Conservation (phyloP, 2,797 vertebrate species). For the Okamejei kenojei region DNA sequence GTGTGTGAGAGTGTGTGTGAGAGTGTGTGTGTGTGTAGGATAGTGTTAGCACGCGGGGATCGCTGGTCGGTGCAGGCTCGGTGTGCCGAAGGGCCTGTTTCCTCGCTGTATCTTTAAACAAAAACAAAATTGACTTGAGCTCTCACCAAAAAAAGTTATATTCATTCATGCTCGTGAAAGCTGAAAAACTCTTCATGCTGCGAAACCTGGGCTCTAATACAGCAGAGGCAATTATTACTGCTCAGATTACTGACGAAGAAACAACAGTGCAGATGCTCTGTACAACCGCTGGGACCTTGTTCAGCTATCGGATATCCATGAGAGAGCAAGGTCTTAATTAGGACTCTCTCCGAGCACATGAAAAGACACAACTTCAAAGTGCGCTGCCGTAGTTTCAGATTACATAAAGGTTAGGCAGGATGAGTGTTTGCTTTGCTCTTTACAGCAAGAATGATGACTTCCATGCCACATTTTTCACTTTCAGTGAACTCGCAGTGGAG, state of each 20-base stretch:
- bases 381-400: slow-evolving; percentile 1
- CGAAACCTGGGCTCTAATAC: background rate
- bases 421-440: background rate
- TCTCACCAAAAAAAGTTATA: background rate
- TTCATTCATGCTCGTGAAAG: background rate
- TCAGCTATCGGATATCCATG: slow-evolving; percentile 25
- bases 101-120: too few relatives aligned
- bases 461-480: background rate
- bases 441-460: background rate
- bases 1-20: too few relatives aligned
- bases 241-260: slow-evolving; percentile 21
- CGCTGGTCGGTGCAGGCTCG: too few relatives aligned
- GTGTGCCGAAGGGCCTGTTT: too few relatives aligned
- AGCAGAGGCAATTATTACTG: background rate
- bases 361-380: slow-evolving; percentile 20
- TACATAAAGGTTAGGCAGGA: slow-evolving; percentile 17
- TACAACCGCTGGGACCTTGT: slow-evolving; percentile 1
- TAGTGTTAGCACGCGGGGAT: too few relatives aligned
- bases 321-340: slow-evolving; percentile 29
- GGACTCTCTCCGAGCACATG: background rate
- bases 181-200: background rate
- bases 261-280: slow-evolving; percentile 11
- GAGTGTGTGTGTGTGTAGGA: too few relatives aligned
- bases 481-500: background rate
- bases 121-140: background rate